Evolutionary conservation across 92 coral and sea anemone species (phyloP), one percentile per base, ranked within the genome.

Genomic region (Epizoanthus illoricatus): DNA sequence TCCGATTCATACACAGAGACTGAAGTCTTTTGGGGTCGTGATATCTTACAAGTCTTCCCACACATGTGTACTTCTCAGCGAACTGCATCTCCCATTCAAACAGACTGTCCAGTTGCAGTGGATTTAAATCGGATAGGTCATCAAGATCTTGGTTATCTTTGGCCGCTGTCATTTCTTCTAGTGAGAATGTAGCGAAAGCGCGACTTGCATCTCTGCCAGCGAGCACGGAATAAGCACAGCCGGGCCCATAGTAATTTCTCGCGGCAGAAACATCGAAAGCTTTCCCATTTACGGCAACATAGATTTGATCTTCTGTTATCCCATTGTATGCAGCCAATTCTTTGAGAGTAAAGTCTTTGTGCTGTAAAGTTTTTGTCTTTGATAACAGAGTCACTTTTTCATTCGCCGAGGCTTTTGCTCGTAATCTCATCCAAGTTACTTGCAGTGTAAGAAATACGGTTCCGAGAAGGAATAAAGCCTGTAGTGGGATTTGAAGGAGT

Each of bases 191-290:
- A 21, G 98, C 99, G 70, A 96, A 86, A 13, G 99, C 97, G 28
- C 99, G 98, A 79, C 99, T 96, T 7, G 99, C 99, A 71, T 96
- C 99, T 79, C 93, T 71, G 1, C 99, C 99, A 36, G 99, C 98
- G 19, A 96, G 76, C 69, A 81, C 81, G n/a, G 85, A 75, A 66
- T 91, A 91, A 4, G 94, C 88, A 57, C 98, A 91, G 21, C 86
- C 90, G 17, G 93, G 92, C 10, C 88, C 92, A 20, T 91, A 94
- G 70, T 88, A 89, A 49, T 86, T 88, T 84, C 87, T 84, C 40
- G 94, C 92, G 60, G 88, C 79, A 12, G 94, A 88, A 19, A 92
- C 98, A 65, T 96, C 99, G 66, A 96, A 96, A 24, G 91, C 94
- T 70, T 90, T 91, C 20, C 98, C 97, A 81, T 96, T 96, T 42